Base-by-base conservation (phyloP, 2,888 invertebrate genomes). In the Celastrina argiolus region DNA sequence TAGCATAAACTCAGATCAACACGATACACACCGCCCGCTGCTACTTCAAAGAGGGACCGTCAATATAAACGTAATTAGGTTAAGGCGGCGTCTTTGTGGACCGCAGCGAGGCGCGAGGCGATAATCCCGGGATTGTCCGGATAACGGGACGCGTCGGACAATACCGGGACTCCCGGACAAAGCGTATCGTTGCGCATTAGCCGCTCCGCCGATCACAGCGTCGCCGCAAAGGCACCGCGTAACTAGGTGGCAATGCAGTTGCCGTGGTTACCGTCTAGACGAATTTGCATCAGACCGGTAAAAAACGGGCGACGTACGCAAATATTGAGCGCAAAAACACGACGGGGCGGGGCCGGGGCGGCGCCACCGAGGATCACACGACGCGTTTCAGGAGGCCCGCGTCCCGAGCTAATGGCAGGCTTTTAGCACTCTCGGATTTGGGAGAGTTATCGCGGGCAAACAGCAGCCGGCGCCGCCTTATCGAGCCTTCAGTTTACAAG, bases 251-350 rank as follows among this genome's bases (percentile, higher is more conserved):
- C 90, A 82, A 75, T 77, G 51, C 26, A 18, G 28, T 34, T 61
- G 28, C 26, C 18, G 66, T 65, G 71, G 71, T 73, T 71, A 72
- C 72, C 75, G 74, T 75, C 75, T 73, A 75, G 79, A 81, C 81
- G 75, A 86, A 85, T 84, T 80, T 83, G 82, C 31, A 83, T 76
- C 83, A 87, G 77, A 73, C 69, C 75, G 73, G 81, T 84, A 89
- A 86, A 81, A 91, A 89, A 85, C 82, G 81, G 88, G 88, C 90
- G 90, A 87, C 89, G 83, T 87, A 84, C 88, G 83, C 85, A 84
- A 85, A 88, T 87, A 86, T 81, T 84, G 82, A 83, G 78, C 76
- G 87, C 86, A 88, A 89, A 88, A 88, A 86, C 83, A 85, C 89
- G 89, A 85, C 90, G 84, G 85, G 88, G 88, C 88, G 88, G 88